A percentile compares a stretch with the other conserved stretches of the same genome.
These are phyloP conservation scores for Agraylea sexmaculata DNA, from an alignment of 1,140 invertebrate genomes.

Conservation along the genomic window DNA sequence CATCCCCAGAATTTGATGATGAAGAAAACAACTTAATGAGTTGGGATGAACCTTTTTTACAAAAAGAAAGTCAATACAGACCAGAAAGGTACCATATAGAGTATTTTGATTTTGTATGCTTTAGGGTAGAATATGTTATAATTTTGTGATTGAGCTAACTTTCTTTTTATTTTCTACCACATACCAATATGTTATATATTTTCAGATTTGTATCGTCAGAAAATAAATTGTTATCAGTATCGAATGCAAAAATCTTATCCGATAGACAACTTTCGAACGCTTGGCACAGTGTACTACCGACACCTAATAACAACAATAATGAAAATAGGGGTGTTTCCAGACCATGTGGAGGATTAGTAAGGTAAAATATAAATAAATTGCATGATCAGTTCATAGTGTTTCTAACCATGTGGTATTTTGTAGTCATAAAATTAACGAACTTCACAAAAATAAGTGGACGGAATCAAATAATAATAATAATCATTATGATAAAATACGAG, in stretches of 20 bases:
- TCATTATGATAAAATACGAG: conserved; percentile 31
- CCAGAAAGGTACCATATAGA: conserved; percentile 22
- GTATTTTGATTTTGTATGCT: no score
- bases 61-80: conserved; percentile 25
- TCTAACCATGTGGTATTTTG: conserved; percentile 14
- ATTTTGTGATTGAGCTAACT: not conserved
- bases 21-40: conserved; percentile 17
- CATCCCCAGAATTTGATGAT: conserved; percentile 36
- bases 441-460: conserved; percentile 32
- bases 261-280: conserved; percentile 14
- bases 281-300: conserved; percentile 19
- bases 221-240: conserved; percentile 10
- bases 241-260: conserved; percentile 1
- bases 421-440: conserved; percentile 39
- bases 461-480: conserved; percentile 27
- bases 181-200: no score
- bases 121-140: not conserved
- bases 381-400: not conserved
- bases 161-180: not conserved
- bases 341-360: conserved; percentile 16
- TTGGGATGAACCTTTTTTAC: conserved; percentile 30
- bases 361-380: conserved; percentile 8
- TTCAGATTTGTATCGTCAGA: conserved; percentile 12
- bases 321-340: conserved; percentile 12
- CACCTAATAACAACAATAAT: conserved; percentile 1